Evolutionary conservation across 2,113 vertebrate species (phyloP).

Genomic region (Microtus richardsoni): DNA sequence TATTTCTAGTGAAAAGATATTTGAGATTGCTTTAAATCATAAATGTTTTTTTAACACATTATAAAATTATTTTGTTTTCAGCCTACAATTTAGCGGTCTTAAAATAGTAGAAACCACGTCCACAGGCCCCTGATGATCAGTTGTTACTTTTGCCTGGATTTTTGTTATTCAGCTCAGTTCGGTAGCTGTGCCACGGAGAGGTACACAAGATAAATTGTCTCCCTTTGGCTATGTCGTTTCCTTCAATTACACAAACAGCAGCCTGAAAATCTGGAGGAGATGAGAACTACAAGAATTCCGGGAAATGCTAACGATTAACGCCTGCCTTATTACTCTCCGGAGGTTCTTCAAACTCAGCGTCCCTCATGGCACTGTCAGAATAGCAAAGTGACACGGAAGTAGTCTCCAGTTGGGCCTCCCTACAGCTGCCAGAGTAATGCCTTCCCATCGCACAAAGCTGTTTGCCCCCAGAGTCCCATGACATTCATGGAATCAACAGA

Average conservation of each 20-base stretch:
- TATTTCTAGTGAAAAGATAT: not conserved
- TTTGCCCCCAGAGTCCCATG: conserved; percentile 1
- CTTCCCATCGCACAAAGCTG: not conserved
- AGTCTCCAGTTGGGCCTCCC: conserved; percentile 10
- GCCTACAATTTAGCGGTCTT: not conserved
- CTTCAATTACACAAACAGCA: conserved; percentile 79
- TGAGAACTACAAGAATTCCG: conserved; percentile 74
- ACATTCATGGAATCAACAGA: conserved; percentile 51
- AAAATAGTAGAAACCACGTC: conserved; percentile 35
- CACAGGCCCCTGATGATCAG: conserved; percentile 44
- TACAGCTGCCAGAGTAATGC: conserved; percentile 12
- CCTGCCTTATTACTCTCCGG: conserved; percentile 75
- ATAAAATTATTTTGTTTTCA: conserved; percentile 42
- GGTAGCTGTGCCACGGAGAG: conserved; percentile 21
- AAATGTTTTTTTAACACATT: conserved; percentile 34
- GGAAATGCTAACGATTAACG: conserved; percentile 71
- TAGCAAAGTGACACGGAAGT: conserved; percentile 31
- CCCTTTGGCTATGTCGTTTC: conserved; percentile 76
- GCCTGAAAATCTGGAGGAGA: conserved; percentile 69
- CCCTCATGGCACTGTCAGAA: conserved; percentile 64
- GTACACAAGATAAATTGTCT: conserved; percentile 76
- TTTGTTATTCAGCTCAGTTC: conserved; percentile 59
- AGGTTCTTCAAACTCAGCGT: conserved; percentile 63
- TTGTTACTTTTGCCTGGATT: conserved; percentile 55
- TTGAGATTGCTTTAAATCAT: conserved; percentile 12